Conservation (phyloP, 2,797 vertebrate genomes). For the Poecilia gillii region DNA sequence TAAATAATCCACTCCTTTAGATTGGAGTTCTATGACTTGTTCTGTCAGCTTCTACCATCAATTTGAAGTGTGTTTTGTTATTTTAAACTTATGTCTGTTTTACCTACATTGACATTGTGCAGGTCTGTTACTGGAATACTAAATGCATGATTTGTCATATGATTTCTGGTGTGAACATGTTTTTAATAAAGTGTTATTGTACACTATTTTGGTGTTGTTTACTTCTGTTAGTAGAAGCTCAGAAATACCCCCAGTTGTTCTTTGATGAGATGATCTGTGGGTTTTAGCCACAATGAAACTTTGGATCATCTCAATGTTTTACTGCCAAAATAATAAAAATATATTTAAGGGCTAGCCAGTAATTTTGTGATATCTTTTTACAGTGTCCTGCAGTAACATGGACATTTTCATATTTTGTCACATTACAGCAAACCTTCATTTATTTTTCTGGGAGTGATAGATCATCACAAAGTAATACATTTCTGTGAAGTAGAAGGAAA, state of each 20-base stretch:
- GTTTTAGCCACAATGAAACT: background rate
- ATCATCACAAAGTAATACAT: background rate
- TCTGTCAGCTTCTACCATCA: background rate
- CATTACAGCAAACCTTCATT: background rate
- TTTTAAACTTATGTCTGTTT: background rate
- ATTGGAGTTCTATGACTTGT: background rate
- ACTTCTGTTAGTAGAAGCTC: background rate
- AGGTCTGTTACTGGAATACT: background rate
- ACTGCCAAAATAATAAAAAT: background rate
- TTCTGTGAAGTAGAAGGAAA: background rate
- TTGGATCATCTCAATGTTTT: background rate
- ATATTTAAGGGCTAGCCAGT: background rate
- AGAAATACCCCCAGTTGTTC: too few species aligned
- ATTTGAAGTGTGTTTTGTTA: background rate
- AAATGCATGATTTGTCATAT: background rate
- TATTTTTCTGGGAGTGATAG: background rate
- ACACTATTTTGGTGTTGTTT: background rate
- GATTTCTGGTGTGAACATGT: background rate
- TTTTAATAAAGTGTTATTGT: constrained; percentile 9
- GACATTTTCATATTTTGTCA: background rate
- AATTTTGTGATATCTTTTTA: background rate
- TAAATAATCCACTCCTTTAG: background rate
- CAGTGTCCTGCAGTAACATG: background rate
- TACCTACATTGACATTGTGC: background rate
- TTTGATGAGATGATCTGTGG: background rate